Evolutionary conservation across 2,797 vertebrate genomes (phyloP).

Genomic region (Loriculus beryllinus): DNA sequence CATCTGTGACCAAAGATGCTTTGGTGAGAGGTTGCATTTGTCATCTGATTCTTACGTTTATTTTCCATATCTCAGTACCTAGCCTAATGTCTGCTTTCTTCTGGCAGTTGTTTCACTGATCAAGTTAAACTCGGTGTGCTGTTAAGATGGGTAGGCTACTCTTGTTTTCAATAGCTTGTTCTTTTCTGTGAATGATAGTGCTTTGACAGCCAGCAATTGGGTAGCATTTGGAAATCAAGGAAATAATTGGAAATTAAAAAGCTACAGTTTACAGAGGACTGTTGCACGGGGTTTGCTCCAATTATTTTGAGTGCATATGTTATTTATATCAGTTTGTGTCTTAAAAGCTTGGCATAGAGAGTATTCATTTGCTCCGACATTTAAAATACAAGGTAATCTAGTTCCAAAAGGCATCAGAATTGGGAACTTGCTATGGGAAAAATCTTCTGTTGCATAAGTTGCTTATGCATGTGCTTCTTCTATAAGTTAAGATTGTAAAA

Average conservation of each 20-base stretch:
- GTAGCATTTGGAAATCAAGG: neutral
- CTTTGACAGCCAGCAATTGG: neutral
- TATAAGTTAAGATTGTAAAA: constrained; percentile 5
- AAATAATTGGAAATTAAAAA: neutral
- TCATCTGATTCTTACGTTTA: neutral
- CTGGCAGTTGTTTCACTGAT: neutral
- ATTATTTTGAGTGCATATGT: neutral
- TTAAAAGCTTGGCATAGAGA: neutral
- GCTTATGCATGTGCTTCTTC: neutral
- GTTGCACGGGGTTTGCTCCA: neutral
- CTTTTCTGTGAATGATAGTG: neutral
- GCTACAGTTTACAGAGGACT: neutral
- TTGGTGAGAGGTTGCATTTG: neutral
- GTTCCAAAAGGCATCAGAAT: neutral
- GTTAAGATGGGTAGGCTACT: neutral
- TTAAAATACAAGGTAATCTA: neutral
- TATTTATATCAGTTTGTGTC: neutral
- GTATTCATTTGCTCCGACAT: neutral
- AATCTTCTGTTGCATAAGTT: neutral
- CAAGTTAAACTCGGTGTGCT: neutral
- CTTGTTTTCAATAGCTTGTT: neutral
- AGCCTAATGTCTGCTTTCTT: neutral
- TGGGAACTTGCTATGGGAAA: neutral
- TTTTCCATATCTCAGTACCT: neutral
- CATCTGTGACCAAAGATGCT: neutral